These are phyloP conservation scores for Trichonephila clavipes DNA, from an alignment of 1,140 invertebrate species.

Conservation along the genomic window DNA sequence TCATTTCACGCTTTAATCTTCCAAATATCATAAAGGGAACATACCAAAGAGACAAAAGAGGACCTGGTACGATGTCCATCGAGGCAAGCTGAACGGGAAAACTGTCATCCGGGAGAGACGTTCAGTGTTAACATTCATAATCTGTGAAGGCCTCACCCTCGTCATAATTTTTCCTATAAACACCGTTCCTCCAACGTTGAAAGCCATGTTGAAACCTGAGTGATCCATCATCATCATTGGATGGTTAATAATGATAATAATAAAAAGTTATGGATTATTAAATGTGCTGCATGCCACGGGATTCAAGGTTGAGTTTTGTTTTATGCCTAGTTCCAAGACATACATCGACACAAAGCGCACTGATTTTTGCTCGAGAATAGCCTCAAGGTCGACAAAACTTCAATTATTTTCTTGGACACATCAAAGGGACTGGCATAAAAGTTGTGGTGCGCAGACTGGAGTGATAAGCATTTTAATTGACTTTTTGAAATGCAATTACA, in stretches of 20 bases:
- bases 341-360: neutral
- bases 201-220: neutral
- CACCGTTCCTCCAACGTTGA: neutral
- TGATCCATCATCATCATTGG: conserved; percentile 26
- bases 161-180: neutral
- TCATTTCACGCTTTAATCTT: too few relatives aligned
- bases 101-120: too few relatives aligned
- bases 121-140: too few relatives aligned
- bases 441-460: neutral
- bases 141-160: neutral
- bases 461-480: neutral
- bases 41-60: too few relatives aligned
- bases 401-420: neutral
- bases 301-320: conserved; percentile 4
- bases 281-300: neutral
- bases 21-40: too few relatives aligned
- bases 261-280: conserved; percentile 12
- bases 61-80: too few relatives aligned
- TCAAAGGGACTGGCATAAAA: neutral
- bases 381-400: neutral
- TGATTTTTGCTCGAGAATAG: neutral
- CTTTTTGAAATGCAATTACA: neutral
- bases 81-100: too few relatives aligned
- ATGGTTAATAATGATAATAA: neutral
- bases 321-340: neutral